These are phyloP conservation scores for Scaptodrosophila lebanonensis DNA, from an alignment of 1,140 invertebrate genomes.

Conservation along the genomic window DNA sequence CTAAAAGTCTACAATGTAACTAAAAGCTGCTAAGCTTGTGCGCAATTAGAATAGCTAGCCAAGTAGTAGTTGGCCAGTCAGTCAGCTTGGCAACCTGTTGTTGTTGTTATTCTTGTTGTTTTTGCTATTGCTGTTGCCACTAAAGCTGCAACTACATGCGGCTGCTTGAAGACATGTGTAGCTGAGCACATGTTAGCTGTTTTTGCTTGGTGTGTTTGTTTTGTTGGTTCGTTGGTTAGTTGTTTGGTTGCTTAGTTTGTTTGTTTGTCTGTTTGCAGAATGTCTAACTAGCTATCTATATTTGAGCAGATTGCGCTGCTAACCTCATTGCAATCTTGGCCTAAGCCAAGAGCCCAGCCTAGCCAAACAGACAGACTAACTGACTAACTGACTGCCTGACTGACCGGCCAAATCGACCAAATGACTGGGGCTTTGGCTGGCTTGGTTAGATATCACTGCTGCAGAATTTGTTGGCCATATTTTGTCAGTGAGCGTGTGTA, in stretches of 20 bases:
- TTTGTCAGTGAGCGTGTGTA: conserved; percentile 37
- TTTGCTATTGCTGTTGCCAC: conserved; percentile 24
- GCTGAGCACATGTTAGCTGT: conserved; percentile 27
- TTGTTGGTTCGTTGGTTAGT: conserved; percentile 40
- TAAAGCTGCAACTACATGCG: too few relatives aligned
- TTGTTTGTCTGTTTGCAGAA: conserved; percentile 37
- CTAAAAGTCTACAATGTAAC: conserved; percentile 71
- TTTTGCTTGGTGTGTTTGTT: conserved; percentile 66
- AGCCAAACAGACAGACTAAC: conserved; percentile 24
- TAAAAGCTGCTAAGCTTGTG: conserved; percentile 73
- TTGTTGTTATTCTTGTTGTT: conserved; percentile 3
- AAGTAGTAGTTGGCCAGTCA: too few relatives aligned
- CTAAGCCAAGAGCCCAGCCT: conserved; percentile 24
- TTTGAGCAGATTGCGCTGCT: conserved; percentile 73
- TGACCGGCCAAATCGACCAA: conserved; percentile 62
- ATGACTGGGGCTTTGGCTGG: conserved; percentile 33
- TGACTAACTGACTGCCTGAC: conserved; percentile 64
- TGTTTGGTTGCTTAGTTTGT: conserved; percentile 15
- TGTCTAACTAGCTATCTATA: conserved; percentile 73
- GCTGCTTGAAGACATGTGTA: conserved; percentile 1
- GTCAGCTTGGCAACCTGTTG: conserved; percentile 28
- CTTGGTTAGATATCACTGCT: conserved; percentile 16
- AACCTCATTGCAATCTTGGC: conserved; percentile 66
- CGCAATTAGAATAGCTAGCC: conserved; percentile 69
- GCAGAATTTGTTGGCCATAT: conserved; percentile 47